A percentile compares a stretch with the other conserved stretches of the same genome.
These are phyloP conservation scores for Autographa pulchrina DNA, from an alignment of 2,888 invertebrate genomes.

Conservation along the genomic window DNA sequence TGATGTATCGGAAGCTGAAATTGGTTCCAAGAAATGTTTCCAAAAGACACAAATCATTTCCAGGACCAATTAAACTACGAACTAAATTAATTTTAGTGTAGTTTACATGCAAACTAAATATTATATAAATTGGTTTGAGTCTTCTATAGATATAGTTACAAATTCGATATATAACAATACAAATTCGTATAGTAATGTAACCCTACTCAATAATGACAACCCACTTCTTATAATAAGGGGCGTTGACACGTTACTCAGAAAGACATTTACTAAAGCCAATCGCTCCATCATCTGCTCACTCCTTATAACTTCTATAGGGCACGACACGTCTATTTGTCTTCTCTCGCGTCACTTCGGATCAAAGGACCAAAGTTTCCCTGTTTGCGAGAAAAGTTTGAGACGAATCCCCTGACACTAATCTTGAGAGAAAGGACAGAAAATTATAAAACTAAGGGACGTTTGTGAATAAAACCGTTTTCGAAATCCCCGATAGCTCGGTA, in stretches of 20 bases:
- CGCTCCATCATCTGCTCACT: constrained; percentile 41
- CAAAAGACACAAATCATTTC: background rate
- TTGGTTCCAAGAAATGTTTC: background rate
- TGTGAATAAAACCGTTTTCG: constrained; percentile 11
- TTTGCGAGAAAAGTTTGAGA: constrained; percentile 50
- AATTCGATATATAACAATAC: background rate
- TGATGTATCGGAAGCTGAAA: background rate
- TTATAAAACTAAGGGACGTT: constrained; percentile 52
- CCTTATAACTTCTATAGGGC: constrained; percentile 33
- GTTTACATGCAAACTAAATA: too few species aligned
- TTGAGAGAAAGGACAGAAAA: constrained; percentile 44
- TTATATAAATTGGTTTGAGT: too few species aligned
- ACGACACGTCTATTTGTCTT: constrained; percentile 57
- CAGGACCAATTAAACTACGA: too few species aligned
- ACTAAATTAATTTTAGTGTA: too few species aligned
- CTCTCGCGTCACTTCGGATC: constrained; percentile 48
- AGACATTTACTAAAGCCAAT: constrained; percentile 40
- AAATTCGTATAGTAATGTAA: background rate
- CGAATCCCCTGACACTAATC: constrained; percentile 57
- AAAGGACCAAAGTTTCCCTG: constrained; percentile 50
- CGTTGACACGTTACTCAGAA: constrained; percentile 17
- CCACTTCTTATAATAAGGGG: background rate
- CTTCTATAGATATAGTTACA: too few species aligned
- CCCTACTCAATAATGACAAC: background rate
- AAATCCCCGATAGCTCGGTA: background rate